Percentiles rank a stretch among this genome's conserved stretches.
phyloP scores from a whole-genome alignment of 2,797 vertebrate species.

The Pyrocephalus nanus region DNA sequence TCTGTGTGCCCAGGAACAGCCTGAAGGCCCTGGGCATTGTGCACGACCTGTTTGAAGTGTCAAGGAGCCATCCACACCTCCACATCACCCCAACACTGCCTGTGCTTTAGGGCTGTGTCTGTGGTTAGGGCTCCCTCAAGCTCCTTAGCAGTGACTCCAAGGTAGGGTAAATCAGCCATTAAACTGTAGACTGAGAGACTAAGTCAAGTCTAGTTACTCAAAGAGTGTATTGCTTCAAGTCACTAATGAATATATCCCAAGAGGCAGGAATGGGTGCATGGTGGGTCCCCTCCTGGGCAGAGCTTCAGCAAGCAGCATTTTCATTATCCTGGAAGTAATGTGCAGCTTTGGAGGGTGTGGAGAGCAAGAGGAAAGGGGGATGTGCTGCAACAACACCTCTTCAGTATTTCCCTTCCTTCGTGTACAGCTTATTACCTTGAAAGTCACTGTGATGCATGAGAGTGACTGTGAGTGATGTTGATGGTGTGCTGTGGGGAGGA shows the following conservation, averaged over 20 bases:
- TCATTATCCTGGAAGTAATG: neutral
- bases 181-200: neutral
- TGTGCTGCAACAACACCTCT: neutral
- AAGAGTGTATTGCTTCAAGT: neutral
- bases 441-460: constrained; percentile 25
- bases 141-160: neutral
- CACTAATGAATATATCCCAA: neutral
- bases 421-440: neutral
- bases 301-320: neutral
- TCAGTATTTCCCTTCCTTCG: neutral
- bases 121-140: neutral
- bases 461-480: constrained; percentile 43
- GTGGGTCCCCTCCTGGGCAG: neutral
- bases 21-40: neutral
- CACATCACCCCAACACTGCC: accelerated
- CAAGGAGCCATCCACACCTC: neutral
- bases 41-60: accelerated
- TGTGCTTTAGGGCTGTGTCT: neutral
- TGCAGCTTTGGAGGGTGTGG: neutral
- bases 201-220: neutral
- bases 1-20: neutral
- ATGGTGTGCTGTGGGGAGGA: constrained; percentile 9
- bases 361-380: neutral
- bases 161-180: neutral
- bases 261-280: neutral